Evolutionary conservation across 2,113 vertebrate genomes (phyloP), one percentile per base, ranked within the genome.

Genomic region (Orthonyx spaldingii): DNA sequence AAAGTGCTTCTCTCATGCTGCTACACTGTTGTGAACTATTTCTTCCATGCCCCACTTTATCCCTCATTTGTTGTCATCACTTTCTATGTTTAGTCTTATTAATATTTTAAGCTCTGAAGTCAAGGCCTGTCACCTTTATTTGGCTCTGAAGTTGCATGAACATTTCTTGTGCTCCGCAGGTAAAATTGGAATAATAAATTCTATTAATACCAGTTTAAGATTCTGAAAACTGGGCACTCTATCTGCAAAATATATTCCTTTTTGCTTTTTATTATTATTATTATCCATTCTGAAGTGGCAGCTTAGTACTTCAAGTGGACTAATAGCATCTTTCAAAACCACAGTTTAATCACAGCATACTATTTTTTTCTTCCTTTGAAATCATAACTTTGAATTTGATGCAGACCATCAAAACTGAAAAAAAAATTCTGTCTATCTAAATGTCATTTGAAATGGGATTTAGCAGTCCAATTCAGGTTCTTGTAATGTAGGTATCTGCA

Each of bases 131-230:
- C 49, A 69, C 49, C 35, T 84, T 90, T 90, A 64, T 89, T 66
- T 85, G 39, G 87, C 44, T 63, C 6, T 75, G 44, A 85, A 87
- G 37, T 61, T 75, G 15, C 11, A 30, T 20, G 32, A 72, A 68
- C 6, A 23, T 76, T 92, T 63, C 24, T 52, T 55, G 28, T 7
- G 7, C 19, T 64, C 28, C 84, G 44, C 50, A 90, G 66, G 37
- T 52, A 97, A 69, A 85, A 95, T 78, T 70, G 88, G 83, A 94
- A 91, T 91, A 93, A 89, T 72, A 94, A 96, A 75, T 60, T 92
- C 85, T 39, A 65, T n/a, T 91, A 93, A 93, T 90, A 94, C 35
- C 32, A 68, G 22, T 52, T 47, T 35, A 95, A 55, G 19, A 28
- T 87, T 92, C 70, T 94, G 72, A 87, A 94, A 95, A 70, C 52